Evolutionary conservation across 2,113 vertebrate species (phyloP).

Genomic region (Halichoeres trimaculatus): DNA sequence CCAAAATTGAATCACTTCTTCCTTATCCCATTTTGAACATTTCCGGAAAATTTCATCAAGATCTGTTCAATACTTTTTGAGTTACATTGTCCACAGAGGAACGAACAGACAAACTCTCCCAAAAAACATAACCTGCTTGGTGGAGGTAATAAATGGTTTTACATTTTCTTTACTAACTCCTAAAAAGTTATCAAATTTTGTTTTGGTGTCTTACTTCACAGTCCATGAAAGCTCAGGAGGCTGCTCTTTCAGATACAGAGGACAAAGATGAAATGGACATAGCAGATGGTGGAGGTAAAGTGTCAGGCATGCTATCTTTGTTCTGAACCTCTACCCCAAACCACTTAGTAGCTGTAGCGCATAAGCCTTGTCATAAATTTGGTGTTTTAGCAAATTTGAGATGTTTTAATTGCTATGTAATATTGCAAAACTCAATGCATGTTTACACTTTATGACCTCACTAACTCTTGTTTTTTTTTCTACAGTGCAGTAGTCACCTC

Average conservation of each 20-base stretch:
- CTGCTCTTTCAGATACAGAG: constrained; percentile 87
- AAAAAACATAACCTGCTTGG: no score
- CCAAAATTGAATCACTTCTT: no score
- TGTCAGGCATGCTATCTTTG: background rate
- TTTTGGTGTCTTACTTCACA: constrained; percentile 22
- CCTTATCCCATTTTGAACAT: no score
- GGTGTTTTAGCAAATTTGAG: background rate
- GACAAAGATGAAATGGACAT: constrained; percentile 92
- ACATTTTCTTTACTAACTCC: no score
- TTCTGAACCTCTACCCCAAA: constrained; percentile 1
- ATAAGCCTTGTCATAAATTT: background rate
- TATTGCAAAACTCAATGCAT: constrained; percentile 1
- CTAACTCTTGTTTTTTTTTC: constrained; percentile 48
- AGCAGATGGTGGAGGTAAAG: constrained; percentile 73
- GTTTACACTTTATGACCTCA: constrained; percentile 12
- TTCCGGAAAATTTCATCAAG: no score
- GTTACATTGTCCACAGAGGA: no score
- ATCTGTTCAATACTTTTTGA: no score
- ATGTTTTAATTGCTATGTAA: background rate
- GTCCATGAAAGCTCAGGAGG: constrained; percentile 88
- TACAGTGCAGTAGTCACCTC: constrained; percentile 39
- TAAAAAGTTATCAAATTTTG: background rate
- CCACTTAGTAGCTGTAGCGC: background rate
- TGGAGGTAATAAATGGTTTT: no score
- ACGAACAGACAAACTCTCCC: no score